Conservation (phyloP, 1,140 invertebrate genomes). For the Tribolium castaneum region DNA sequence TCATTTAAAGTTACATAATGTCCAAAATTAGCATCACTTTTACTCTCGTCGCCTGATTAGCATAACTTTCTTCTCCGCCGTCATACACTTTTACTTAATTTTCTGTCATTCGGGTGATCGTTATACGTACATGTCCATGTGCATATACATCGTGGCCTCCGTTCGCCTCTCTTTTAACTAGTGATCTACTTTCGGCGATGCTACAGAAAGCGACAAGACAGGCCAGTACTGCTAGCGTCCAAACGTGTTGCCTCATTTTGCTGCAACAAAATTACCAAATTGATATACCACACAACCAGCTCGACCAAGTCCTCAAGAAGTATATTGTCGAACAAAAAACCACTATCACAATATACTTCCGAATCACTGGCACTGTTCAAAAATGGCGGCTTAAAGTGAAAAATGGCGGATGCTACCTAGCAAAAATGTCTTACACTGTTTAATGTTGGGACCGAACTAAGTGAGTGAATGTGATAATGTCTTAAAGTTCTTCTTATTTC, state of each 20-base stretch:
- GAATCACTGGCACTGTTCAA: slow-evolving; percentile 39
- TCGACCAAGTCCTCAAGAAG: neutral
- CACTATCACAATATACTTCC: slow-evolving; percentile 36
- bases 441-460: slow-evolving; percentile 56
- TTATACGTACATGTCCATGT: slow-evolving; percentile 45
- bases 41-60: slow-evolving; percentile 23
- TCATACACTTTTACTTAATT: slow-evolving; percentile 17
- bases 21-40: slow-evolving; percentile 34
- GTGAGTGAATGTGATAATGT: slow-evolving; percentile 62
- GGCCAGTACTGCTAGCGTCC: slow-evolving; percentile 49
- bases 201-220: slow-evolving; percentile 48
- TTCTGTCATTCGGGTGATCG: neutral
- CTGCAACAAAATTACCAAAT: slow-evolving; percentile 49
- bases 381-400: slow-evolving; percentile 44
- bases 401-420: slow-evolving; percentile 29
- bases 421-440: slow-evolving; percentile 58
- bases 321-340: slow-evolving; percentile 11
- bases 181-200: slow-evolving; percentile 53
- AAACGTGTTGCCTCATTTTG: slow-evolving; percentile 56
- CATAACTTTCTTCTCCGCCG: slow-evolving; percentile 26
- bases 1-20: slow-evolving; percentile 1
- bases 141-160: slow-evolving; percentile 13
- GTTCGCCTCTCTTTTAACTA: slow-evolving; percentile 53
- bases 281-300: slow-evolving; percentile 1
- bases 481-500: slow-evolving; percentile 64